Percentiles rank a stretch among this genome's conserved stretches.
phyloP scores from a whole-genome alignment of 2,797 vertebrate species.

The Myotis vivesi region DNA sequence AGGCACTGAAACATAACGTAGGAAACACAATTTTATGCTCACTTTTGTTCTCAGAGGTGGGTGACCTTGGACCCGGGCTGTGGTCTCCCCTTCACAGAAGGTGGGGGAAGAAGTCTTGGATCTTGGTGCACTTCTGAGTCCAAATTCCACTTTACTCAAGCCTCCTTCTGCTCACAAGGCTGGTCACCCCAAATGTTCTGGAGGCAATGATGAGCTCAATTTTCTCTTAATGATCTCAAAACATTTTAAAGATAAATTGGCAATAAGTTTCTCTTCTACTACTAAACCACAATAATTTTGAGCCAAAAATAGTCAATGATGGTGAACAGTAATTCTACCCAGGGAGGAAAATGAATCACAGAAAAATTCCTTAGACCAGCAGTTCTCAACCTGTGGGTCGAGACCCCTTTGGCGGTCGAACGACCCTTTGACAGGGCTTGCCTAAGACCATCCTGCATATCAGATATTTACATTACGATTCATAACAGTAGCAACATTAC shows the following conservation, averaged over 20 bases:
- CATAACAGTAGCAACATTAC: too few species aligned
- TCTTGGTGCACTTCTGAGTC: background rate
- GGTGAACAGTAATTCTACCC: conserved; percentile 7
- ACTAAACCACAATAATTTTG: background rate
- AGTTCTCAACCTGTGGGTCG: too few species aligned
- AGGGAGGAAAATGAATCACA: conserved; percentile 35
- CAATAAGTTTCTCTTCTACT: conserved; percentile 31
- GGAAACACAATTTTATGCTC: background rate
- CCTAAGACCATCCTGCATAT: too few species aligned
- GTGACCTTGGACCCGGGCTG: background rate
- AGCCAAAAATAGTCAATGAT: conserved; percentile 24
- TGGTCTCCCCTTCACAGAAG: background rate
- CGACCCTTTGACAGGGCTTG: too few species aligned
- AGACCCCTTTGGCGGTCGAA: too few species aligned
- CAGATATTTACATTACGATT: too few species aligned
- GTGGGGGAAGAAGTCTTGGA: background rate
- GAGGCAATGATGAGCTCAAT: background rate
- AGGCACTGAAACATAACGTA: background rate
- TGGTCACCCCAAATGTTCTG: background rate
- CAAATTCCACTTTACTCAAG: background rate
- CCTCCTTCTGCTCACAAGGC: background rate
- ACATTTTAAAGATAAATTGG: conserved; percentile 48
- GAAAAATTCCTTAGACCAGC: background rate
- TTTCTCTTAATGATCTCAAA: conserved; percentile 55
- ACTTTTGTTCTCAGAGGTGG: background rate